Evolutionary conservation across 2,113 vertebrate genomes (phyloP), one percentile per base, ranked within the genome.

Genomic region (Centropus unirufus): DNA sequence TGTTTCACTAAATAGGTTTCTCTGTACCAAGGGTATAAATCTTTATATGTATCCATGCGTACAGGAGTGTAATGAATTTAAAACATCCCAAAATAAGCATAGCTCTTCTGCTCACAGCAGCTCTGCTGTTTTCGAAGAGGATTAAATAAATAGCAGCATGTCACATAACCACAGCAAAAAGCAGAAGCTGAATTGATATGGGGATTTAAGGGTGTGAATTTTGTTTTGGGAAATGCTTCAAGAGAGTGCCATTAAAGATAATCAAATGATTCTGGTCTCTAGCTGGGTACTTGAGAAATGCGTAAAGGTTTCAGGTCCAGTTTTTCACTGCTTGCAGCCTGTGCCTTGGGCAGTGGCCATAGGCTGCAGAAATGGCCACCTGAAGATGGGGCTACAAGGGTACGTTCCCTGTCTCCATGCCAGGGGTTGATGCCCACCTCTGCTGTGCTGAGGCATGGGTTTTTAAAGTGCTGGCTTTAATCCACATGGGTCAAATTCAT

Each of bases 131-230:
- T 86, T 49, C 61, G 36, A 40, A 94, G 47, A 88, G 82, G 82
- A 87, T 90, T 92, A 93, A 92, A 89, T 76, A 92, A 96, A 90
- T 67, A 93, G 44, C 72, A 75, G 47, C 39, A 1, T 17, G 52
- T 78, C 83, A 68, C 64, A 90, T 86, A 75, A 78, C 81, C 68
- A 40, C 13, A 83, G 85, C 52, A 86, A 89, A 95, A 78, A 3
- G 15, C 19, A 12, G 30, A 81, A 81, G 90, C 46, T 86, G 7
- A 82, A 92, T 78, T 88, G 87, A 82, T 93, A 63, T 89, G 36
- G 70, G 62, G 87, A 92, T 89, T 87, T 91, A 64, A 94, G 29
- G 51, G 55, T 67, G 78, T 91, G 89, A 83, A 95, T 95, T 96
- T 85, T 87, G 63, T 91, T 84, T 68, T 78, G 47, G 87, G 29